Percentiles rank a stretch among this genome's conserved stretches.
phyloP scores from a whole-genome alignment of 2,888 invertebrate species.

The Archips xylosteana region DNA sequence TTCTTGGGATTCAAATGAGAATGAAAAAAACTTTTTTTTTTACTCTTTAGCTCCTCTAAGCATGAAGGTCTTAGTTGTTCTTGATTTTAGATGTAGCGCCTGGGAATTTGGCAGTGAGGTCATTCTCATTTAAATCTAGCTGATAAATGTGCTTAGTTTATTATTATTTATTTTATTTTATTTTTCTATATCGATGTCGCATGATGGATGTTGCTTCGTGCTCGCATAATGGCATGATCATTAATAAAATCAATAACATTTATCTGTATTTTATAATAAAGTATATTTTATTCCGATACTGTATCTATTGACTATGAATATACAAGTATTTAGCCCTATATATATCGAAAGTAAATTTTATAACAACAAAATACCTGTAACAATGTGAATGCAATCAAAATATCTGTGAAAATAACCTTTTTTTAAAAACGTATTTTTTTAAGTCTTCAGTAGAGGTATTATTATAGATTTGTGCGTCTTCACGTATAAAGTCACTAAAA shows the following conservation, averaged over 20 bases:
- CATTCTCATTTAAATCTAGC: constrained; percentile 82
- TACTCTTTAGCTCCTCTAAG: constrained; percentile 46
- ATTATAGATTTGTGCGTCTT: too few species aligned
- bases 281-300: constrained; percentile 36
- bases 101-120: constrained; percentile 61
- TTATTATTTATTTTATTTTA: constrained; percentile 47
- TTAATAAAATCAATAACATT: constrained; percentile 47
- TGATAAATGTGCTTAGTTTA: constrained; percentile 57
- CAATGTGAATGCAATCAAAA: constrained; percentile 1
- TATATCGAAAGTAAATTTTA: constrained; percentile 10
- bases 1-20: constrained; percentile 78
- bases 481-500: too few species aligned
- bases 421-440: too few species aligned
- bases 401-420: constrained; percentile 18
- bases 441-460: too few species aligned
- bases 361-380: constrained; percentile 16
- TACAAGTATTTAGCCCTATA: constrained; percentile 32
- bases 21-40: constrained; percentile 55
- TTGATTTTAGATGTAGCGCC: constrained; percentile 42
- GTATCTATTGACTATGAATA: constrained; percentile 32
- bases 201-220: constrained; percentile 79
- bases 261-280: constrained; percentile 51
- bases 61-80: constrained; percentile 54
- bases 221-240: constrained; percentile 77
- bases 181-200: constrained; percentile 73